These are phyloP conservation scores for Nixonia krombeini DNA, from an alignment of 1,140 invertebrate genomes.

Conservation along the genomic window DNA sequence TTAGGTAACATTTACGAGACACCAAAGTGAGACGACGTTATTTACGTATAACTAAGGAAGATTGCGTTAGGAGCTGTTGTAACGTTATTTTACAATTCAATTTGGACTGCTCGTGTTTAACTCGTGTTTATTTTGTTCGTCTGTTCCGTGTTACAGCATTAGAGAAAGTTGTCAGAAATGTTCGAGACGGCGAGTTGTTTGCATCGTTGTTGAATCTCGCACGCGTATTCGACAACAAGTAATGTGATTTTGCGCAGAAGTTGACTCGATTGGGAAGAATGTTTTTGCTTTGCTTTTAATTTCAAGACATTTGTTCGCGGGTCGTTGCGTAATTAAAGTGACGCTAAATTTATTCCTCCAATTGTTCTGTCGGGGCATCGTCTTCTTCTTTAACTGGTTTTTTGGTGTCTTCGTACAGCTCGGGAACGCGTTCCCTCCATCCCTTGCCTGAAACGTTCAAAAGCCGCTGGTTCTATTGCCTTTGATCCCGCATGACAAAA, in stretches of 20 bases:
- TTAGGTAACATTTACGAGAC: not conserved
- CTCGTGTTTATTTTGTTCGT: constrained; percentile 36
- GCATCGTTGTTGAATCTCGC: not conserved
- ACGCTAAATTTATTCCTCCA: constrained; percentile 51
- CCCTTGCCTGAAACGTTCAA: constrained; percentile 70
- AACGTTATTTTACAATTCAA: constrained; percentile 7
- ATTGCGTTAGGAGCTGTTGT: constrained; percentile 8
- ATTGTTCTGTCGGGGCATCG: constrained; percentile 51
- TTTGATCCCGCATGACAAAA: constrained; percentile 46
- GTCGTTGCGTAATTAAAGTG: not conserved
- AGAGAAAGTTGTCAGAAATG: not conserved
- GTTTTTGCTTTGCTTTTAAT: too few species aligned
- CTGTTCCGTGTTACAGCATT: constrained; percentile 25
- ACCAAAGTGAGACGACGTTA: not conserved
- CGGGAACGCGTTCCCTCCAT: constrained; percentile 70
- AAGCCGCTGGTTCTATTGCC: constrained; percentile 57
- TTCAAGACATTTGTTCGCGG: too few species aligned
- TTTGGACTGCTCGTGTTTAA: constrained; percentile 14
- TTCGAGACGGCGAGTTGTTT: constrained; percentile 11
- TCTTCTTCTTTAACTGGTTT: constrained; percentile 59
- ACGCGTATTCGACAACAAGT: not conserved
- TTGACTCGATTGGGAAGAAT: too few species aligned
- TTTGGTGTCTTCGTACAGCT: constrained; percentile 67
- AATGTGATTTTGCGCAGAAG: too few species aligned
- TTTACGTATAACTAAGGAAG: constrained; percentile 3